phyloP scores from a whole-genome alignment of 2,888 invertebrate genomes.

The Miltochrista miniata region DNA sequence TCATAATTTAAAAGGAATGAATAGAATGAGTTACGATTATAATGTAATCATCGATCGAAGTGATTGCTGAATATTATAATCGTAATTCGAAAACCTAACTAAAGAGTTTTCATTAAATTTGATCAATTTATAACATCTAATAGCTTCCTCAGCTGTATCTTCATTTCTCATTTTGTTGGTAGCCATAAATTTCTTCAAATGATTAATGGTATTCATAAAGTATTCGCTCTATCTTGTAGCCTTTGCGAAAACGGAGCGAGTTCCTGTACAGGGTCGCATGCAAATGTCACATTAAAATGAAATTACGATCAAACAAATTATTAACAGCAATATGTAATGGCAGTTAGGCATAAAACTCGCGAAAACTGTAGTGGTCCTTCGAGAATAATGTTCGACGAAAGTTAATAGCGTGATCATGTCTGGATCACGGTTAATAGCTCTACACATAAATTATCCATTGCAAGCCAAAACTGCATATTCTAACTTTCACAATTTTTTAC shows the following conservation, averaged over 20 bases:
- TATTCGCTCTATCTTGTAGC: too few species aligned
- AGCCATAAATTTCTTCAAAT: too few species aligned
- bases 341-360: background rate
- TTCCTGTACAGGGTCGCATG: background rate
- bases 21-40: background rate
- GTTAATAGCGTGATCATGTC: slow-evolving; percentile 47
- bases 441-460: slow-evolving; percentile 16
- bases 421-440: slow-evolving; percentile 39
- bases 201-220: too few species aligned
- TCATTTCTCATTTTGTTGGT: background rate
- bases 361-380: background rate
- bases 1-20: background rate
- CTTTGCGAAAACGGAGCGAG: too few species aligned
- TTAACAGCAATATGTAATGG: background rate
- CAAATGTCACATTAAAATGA: background rate
- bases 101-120: too few species aligned
- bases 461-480: slow-evolving; percentile 26
- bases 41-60: background rate
- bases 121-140: too few species aligned
- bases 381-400: slow-evolving; percentile 14
- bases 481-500: slow-evolving; percentile 65
- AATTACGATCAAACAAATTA: background rate
- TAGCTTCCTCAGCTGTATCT: too few species aligned
- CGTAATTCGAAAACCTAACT: too few species aligned
- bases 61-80: too few species aligned